A percentile compares a stretch with the other conserved stretches of the same genome.
These are phyloP conservation scores for Natrix natrix DNA, from an alignment of 2,797 vertebrate genomes.

Conservation along the genomic window DNA sequence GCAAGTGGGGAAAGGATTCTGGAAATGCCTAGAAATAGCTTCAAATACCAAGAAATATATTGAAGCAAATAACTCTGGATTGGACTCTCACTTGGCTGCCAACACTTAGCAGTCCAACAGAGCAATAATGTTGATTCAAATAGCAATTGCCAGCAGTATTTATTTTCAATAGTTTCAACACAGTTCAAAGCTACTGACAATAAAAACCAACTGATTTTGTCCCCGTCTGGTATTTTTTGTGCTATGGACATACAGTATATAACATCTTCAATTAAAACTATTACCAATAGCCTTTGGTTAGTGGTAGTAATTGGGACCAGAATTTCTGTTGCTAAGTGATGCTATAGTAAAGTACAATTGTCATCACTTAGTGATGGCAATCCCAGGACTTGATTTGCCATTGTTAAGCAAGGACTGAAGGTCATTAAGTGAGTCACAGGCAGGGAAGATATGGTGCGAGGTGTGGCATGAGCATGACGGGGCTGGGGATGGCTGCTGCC, in stretches of 20 bases:
- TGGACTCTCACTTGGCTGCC: not conserved
- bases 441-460: not conserved
- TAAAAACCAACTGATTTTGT: not conserved
- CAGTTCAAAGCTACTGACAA: conserved; percentile 13
- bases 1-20: not conserved
- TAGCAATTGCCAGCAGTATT: conserved; percentile 1
- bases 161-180: not conserved
- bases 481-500: not conserved
- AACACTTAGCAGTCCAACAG: not conserved
- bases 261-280: not conserved
- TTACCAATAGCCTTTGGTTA: not conserved
- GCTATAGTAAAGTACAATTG: not conserved
- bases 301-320: not conserved
- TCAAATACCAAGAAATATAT: not conserved
- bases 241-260: not conserved
- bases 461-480: not conserved
- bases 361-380: not conserved
- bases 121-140: conserved; percentile 3
- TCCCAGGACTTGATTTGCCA: not conserved
- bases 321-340: not conserved
- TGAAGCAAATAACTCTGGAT: not conserved
- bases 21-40: not conserved
- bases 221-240: not conserved
- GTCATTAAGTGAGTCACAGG: not conserved
- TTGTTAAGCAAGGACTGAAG: not conserved